phyloP scores from a whole-genome alignment of 2,888 invertebrate species.

The Drosophila prolongata region DNA sequence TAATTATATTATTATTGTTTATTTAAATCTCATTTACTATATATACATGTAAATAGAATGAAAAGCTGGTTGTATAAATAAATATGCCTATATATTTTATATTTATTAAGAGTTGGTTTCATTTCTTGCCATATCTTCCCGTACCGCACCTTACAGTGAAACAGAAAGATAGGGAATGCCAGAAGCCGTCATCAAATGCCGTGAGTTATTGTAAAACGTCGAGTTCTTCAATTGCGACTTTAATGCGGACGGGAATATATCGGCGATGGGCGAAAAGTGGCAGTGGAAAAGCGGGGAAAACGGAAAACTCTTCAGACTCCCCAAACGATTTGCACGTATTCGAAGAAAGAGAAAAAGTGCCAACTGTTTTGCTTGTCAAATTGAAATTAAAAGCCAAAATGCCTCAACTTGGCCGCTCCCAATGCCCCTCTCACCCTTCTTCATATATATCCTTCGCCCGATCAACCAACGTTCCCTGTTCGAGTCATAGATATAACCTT shows the following conservation, averaged over 20 bases:
- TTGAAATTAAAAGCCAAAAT: conserved; percentile 77
- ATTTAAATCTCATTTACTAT: no score
- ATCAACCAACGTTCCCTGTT: conserved; percentile 13
- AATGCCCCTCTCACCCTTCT: background rate
- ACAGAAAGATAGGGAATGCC: conserved; percentile 40
- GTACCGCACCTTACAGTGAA: conserved; percentile 11
- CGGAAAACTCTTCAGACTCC: conserved; percentile 27
- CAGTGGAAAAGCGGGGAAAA: background rate
- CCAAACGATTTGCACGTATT: conserved; percentile 32
- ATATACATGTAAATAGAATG: no score
- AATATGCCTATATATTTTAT: no score
- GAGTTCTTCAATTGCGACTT: conserved; percentile 41
- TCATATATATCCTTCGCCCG: background rate
- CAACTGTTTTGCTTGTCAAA: conserved; percentile 74
- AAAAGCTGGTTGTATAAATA: no score
- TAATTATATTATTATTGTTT: no score
- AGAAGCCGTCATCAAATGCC: conserved; percentile 74
- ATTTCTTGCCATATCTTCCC: background rate
- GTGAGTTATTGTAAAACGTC: conserved; percentile 75
- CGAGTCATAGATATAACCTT: conserved; percentile 47
- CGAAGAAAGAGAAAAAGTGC: conserved; percentile 49
- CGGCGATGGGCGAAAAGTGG: background rate
- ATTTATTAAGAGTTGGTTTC: no score
- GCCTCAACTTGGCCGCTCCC: conserved; percentile 52
- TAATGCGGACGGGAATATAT: conserved; percentile 29